Evolutionary conservation across 1,140 invertebrate genomes (phyloP).

Genomic region (Dolichoris vasculosae): DNA sequence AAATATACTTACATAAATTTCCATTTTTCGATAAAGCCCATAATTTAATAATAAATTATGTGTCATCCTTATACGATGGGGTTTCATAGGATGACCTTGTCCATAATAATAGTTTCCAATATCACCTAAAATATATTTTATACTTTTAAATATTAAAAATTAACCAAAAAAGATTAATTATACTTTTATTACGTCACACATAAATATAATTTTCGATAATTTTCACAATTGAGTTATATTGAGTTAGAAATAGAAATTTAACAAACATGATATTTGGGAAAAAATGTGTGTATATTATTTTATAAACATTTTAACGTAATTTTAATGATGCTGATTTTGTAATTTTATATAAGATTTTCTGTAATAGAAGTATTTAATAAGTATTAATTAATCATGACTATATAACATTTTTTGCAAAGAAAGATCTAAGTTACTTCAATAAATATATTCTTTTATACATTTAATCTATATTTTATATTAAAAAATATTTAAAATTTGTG

Average conservation of each 20-base stretch:
- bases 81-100: conserved; percentile 99
- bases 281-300: too few species aligned
- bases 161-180: too few species aligned
- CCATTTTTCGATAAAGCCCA: conserved; percentile 99
- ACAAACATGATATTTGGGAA: too few species aligned
- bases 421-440: neutral
- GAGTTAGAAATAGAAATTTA: neutral
- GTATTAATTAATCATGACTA: too few species aligned
- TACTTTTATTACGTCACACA: too few species aligned
- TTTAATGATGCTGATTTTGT: neutral
- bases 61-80: conserved; percentile 99
- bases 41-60: conserved; percentile 99
- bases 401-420: neutral
- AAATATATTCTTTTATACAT: neutral
- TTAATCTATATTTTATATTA: neutral
- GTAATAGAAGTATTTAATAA: too few species aligned
- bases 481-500: too few species aligned
- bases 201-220: too few species aligned
- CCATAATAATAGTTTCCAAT: conserved; percentile 99
- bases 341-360: too few species aligned
- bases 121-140: conserved; percentile 82
- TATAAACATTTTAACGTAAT: too few species aligned
- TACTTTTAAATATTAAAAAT: neutral
- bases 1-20: conserved; percentile 93
- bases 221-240: conserved; percentile 36